Conservation (phyloP, 2,113 vertebrate species). For the Condylura cristata region DNA sequence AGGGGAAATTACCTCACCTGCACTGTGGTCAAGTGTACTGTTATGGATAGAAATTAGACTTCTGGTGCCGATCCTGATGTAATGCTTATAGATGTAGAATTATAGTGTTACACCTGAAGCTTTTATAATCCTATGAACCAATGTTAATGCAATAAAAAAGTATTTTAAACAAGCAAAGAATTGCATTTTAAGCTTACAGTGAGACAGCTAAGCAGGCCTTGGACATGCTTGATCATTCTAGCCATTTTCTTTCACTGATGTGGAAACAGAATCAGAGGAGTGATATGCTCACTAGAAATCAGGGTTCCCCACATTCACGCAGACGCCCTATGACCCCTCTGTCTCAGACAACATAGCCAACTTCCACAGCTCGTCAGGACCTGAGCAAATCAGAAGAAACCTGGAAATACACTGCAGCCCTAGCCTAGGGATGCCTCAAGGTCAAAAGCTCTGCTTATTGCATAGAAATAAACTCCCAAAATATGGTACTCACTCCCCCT, state of each 20-base stretch:
- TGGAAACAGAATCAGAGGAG: background rate
- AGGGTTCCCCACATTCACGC: background rate
- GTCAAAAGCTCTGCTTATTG: slow-evolving; percentile 21
- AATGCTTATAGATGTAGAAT: background rate
- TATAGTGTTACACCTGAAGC: background rate
- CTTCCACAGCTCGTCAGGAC: background rate
- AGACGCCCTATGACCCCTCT: background rate
- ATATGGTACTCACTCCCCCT: background rate
- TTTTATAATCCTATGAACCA: background rate
- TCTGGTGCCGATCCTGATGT: background rate
- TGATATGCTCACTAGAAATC: background rate
- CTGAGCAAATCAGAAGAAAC: slow-evolving; percentile 25
- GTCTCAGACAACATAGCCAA: background rate
- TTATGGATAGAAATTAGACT: background rate
- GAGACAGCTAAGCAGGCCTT: background rate
- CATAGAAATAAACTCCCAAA: slow-evolving; percentile 32
- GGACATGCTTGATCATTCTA: background rate
- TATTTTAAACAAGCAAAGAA: background rate
- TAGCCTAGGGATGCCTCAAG: background rate
- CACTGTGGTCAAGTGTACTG: background rate
- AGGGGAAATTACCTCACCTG: background rate
- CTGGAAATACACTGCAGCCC: background rate
- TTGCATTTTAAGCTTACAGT: background rate
- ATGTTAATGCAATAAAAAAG: background rate
- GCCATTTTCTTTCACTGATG: background rate